Base-by-base conservation (phyloP, 2,113 vertebrate species). In the Atlantisia rogersi region DNA sequence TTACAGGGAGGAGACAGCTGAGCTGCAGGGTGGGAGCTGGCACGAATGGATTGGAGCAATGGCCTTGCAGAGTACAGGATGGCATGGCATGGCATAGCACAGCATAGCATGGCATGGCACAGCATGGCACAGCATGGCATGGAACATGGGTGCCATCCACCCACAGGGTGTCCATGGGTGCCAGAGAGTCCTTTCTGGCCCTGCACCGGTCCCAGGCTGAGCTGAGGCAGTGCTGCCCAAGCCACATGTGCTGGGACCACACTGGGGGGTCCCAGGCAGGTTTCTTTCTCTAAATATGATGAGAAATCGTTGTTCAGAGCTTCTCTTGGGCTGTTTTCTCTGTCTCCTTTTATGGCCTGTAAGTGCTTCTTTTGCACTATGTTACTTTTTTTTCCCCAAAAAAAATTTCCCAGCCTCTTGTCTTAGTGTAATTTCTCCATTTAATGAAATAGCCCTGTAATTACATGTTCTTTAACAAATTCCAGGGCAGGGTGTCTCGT, bases 391-490 rank as follows among this genome's bases (percentile, higher is more conserved):
- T 50, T 16, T 4, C 26, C 52, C 32, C 35, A 17, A 81, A 94
- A 86, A 48, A 46, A 48, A 48, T 5, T 21, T 92, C 53, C 17
- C 60, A 91, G 28, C 56, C 19, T 77, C 88, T 86, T 86, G 48
- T 78, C 91, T 82, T 37, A 56, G 37, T 85, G 82, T 74, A 26
- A 73, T 83, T 93, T 81, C 81, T 86, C 29, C 25, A 40, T 55
- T 37, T 80, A 90, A 88, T 90, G 64, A 86, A 86, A 64, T 70
- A 88, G 35, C 28, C 60, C 53, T 83, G 73, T 88, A 90, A 94
- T 93, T 76, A 88, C 92, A 82, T 71, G 32, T 71, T 74, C 68
- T 90, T 84, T 80, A 95, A 40, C 68, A 86, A 93, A 86, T 92
- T 85, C 88, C 92, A 35, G 46, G 62, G 84, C 79, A 88, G 65